Base-by-base conservation (phyloP, 2,113 vertebrate genomes). In the Pseudois nayaur region DNA sequence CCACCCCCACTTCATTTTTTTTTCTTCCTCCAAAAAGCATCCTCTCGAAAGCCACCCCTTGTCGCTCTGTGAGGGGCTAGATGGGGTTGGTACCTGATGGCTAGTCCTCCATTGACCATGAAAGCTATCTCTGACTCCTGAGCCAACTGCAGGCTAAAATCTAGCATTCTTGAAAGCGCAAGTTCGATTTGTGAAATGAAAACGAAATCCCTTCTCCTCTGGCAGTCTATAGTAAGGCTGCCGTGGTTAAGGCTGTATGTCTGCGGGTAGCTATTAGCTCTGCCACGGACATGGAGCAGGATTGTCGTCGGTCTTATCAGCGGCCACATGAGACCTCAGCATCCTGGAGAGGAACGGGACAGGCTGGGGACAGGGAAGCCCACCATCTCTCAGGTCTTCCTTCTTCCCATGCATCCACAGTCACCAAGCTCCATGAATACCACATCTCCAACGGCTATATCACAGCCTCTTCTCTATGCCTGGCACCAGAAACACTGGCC, bases 281-380 rank as follows among this genome's bases (percentile, higher is more conserved):
- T 15, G 12, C 29, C 5, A 0, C 1, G 16, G 79, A 71, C 71
- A 54, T 2, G 21, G 40, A 57, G 81, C 54, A n/a, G 59, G 50
- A 31, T 15, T 0, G 3, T 17, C 12, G 0, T 23, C 5, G 0
- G 13, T n/a, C 48, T 76, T 25, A 23, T 9, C 50, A 85, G 45
- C 1, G 52, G 19, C n/a, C 67, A 3, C n/a, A 59, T 31, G 78
- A 79, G 78, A 84, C 27, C 3, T 64, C 9, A 48, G 48, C 60
- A 43, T 40, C 45, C 45, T 54, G 5, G 87, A 33, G n/a, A 93
- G 16, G 64, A 55, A 85, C 0, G 3, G n/a, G 21, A 45, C 33
- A 21, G 43, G 29, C 83, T n/a, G 29, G 31, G 8, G 27, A 94
- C 64, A 45, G 11, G 17, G 52, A 43, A 9, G 15, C 55, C 33